phyloP scores from a whole-genome alignment of 1,140 invertebrate species.

The Pararge aegeria region DNA sequence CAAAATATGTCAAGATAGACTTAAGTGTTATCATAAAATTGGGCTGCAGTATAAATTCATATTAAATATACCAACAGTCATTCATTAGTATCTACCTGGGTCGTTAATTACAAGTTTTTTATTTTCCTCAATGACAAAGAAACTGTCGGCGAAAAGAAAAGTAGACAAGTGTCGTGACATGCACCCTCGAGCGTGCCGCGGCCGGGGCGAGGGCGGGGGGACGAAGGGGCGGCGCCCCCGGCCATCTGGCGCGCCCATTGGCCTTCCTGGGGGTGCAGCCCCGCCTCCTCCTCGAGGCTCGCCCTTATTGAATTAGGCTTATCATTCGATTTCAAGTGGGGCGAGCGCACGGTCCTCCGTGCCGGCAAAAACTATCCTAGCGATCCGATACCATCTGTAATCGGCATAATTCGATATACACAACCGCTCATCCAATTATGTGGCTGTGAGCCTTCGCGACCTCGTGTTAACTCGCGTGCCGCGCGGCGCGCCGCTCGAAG shows the following conservation, averaged over 20 bases:
- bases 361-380: constrained; percentile 64
- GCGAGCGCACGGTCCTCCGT: constrained; percentile 73
- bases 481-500: not conserved
- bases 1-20: not conserved
- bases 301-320: constrained; percentile 81
- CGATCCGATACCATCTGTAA: constrained; percentile 72
- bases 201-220: constrained; percentile 39
- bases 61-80: constrained; percentile 57
- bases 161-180: constrained; percentile 78
- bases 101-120: constrained; percentile 79
- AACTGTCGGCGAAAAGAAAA: constrained; percentile 79
- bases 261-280: constrained; percentile 61
- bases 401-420: constrained; percentile 75
- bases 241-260: constrained; percentile 56
- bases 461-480: constrained; percentile 38
- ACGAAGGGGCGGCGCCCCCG: constrained; percentile 52
- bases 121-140: constrained; percentile 79
- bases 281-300: constrained; percentile 72
- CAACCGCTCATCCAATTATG: constrained; percentile 74
- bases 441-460: constrained; percentile 59
- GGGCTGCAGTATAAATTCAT: constrained; percentile 20
- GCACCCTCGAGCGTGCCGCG: constrained; percentile 59
- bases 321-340: constrained; percentile 81
- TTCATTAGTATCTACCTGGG: constrained; percentile 76
- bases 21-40: constrained; percentile 7